Conservation (phyloP, 2,888 invertebrate genomes). For the Synanthedon andrenaeformis region DNA sequence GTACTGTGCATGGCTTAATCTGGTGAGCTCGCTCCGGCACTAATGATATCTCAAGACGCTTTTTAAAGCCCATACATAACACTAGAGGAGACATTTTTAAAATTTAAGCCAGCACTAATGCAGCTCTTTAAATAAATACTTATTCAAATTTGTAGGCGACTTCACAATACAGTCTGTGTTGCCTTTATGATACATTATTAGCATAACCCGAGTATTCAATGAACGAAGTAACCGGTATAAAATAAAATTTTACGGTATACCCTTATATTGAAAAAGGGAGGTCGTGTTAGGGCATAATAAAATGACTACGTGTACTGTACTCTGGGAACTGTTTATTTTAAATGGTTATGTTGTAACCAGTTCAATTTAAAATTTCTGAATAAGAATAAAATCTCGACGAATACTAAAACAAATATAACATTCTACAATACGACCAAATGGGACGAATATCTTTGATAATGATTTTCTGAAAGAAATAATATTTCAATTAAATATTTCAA, state of each 20-base stretch:
- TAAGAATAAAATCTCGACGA: too few relatives aligned
- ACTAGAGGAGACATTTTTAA: constrained; percentile 67
- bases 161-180: constrained; percentile 38
- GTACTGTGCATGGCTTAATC: constrained; percentile 52
- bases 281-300: constrained; percentile 47
- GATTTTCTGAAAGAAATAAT: too few relatives aligned
- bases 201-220: constrained; percentile 60
- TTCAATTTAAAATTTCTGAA: background rate
- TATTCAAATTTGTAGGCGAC: constrained; percentile 65
- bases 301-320: constrained; percentile 39
- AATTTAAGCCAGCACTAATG: constrained; percentile 68
- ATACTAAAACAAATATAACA: too few relatives aligned
- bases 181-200: constrained; percentile 57
- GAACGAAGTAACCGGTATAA: constrained; percentile 58
- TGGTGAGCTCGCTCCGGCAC: constrained; percentile 42
- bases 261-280: constrained; percentile 56
- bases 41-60: constrained; percentile 67
- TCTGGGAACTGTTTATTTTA: constrained; percentile 42
- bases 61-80: constrained; percentile 67
- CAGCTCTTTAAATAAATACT: constrained; percentile 61
- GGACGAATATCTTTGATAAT: too few relatives aligned
- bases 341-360: constrained; percentile 18
- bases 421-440: too few relatives aligned
- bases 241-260: constrained; percentile 62
- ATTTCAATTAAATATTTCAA: too few relatives aligned